Evolutionary conservation across 92 coral and sea anemone genomes (phyloP).

Genomic region (Phenganax marumi): DNA sequence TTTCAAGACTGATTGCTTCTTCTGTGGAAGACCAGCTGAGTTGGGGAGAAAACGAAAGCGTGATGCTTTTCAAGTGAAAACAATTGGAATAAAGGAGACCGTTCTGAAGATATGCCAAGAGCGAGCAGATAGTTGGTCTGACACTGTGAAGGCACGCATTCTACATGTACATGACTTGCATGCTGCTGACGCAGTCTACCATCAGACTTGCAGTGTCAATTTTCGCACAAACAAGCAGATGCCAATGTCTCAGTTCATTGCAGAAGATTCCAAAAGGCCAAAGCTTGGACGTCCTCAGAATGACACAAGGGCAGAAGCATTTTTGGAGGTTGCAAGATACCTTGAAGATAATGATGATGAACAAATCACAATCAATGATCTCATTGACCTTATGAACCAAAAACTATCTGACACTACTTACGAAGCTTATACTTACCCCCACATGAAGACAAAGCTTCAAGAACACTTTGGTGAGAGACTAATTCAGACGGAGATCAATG

Average conservation of each 20-base stretch:
- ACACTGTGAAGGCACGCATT: conserved; percentile 35
- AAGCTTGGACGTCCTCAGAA: conserved; percentile 55
- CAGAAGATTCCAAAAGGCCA: background rate
- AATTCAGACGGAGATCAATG: conserved; percentile 28
- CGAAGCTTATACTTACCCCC: conserved; percentile 43
- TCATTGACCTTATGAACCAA: conserved; percentile 33
- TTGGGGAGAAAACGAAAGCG: background rate
- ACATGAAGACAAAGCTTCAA: conserved; percentile 57
- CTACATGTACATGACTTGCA: conserved; percentile 47
- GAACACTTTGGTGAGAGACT: conserved; percentile 62
- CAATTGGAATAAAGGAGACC: conserved; percentile 31
- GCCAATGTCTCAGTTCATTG: conserved; percentile 3
- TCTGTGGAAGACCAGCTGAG: no score
- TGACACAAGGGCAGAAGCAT: conserved; percentile 46
- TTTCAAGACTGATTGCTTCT: no score
- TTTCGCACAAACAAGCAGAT: conserved; percentile 50
- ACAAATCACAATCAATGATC: conserved; percentile 48
- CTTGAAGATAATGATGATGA: conserved; percentile 59
- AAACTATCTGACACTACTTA: conserved; percentile 29
- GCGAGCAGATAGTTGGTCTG: conserved; percentile 49
- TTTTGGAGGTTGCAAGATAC: conserved; percentile 45
- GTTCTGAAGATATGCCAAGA: conserved; percentile 34
- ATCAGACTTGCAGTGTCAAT: conserved; percentile 52
- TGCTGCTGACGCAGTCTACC: conserved; percentile 57
- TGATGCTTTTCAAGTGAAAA: conserved; percentile 41